Conservation (phyloP, 1,140 invertebrate genomes). For the Drosophila watanabei region DNA sequence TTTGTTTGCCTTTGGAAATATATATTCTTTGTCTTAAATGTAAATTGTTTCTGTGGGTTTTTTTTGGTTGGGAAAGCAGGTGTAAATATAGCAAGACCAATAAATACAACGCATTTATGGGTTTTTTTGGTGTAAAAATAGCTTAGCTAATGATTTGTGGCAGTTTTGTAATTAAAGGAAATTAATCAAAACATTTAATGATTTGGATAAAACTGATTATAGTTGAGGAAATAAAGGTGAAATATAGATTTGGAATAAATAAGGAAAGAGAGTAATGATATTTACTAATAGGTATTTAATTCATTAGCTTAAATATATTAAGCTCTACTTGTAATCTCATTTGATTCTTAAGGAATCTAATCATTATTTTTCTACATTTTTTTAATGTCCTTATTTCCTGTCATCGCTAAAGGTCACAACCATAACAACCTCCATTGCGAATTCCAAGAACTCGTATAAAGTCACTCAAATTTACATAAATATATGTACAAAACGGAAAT, state of each 20-base stretch:
- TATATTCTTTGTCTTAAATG: conserved; percentile 19
- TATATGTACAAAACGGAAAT: neutral
- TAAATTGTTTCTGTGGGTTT: neutral
- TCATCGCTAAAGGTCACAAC: conserved; percentile 12
- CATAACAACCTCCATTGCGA: neutral
- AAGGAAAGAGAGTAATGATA: neutral
- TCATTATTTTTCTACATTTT: neutral
- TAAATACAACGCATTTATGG: conserved; percentile 16
- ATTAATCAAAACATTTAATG: neutral
- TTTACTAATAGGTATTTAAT: neutral
- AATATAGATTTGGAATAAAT: neutral
- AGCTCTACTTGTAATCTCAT: neutral
- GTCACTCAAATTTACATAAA: conserved; percentile 25
- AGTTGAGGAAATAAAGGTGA: neutral
- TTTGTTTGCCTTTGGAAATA: conserved; percentile 1
- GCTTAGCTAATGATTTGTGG: conserved; percentile 10
- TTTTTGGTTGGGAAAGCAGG: neutral
- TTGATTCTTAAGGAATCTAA: neutral
- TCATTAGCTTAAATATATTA: neutral
- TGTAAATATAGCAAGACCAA: neutral
- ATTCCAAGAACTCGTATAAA: neutral
- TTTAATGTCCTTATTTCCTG: neutral
- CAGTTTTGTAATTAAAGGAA: neutral
- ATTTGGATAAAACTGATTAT: neutral
- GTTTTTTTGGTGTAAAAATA: neutral